Percentiles rank a stretch among this genome's conserved stretches.
These are phyloP conservation scores for rabbit (Oryctolagus cuniculus) DNA, from an alignment of 2,113 vertebrate species.

Conservation along the genomic window DNA sequence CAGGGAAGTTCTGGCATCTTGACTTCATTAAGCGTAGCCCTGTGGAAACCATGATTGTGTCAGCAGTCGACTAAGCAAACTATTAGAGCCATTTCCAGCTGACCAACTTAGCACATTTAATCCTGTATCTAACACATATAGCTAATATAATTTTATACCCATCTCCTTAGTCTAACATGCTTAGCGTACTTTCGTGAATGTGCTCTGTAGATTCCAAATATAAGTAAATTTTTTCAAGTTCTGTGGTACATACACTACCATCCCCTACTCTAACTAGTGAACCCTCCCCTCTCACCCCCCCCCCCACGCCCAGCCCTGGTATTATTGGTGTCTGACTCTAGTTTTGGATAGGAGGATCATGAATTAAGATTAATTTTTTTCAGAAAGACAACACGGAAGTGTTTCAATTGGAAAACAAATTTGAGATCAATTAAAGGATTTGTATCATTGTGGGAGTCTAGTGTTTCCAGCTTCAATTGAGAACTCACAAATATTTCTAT, in stretches of 20 bases:
- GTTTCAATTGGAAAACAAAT: conserved; percentile 9
- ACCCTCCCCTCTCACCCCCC: too few species aligned
- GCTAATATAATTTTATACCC: not conserved
- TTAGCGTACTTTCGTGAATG: not conserved
- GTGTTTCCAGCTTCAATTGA: not conserved
- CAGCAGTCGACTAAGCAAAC: conserved; percentile 9
- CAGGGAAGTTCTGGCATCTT: not conserved
- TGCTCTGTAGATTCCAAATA: not conserved
- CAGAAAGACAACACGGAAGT: not conserved
- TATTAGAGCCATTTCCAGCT: not conserved
- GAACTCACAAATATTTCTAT: not conserved
- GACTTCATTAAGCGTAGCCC: conserved; percentile 27
- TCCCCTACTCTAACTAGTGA: not conserved
- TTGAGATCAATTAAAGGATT: not conserved
- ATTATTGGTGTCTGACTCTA: not conserved
- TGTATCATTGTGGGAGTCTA: not conserved
- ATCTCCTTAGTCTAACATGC: not conserved
- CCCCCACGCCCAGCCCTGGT: not conserved
- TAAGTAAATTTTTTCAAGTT: not conserved
- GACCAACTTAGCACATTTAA: not conserved
- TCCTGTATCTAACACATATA: not conserved
- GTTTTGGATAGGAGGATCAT: not conserved
- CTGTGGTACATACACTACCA: not conserved
- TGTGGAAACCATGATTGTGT: conserved; percentile 21
- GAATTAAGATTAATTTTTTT: not conserved